Percentiles rank a stretch among this genome's conserved stretches.
Conservation (phyloP, 2,888 invertebrate genomes). For the Philaethria dido region DNA sequence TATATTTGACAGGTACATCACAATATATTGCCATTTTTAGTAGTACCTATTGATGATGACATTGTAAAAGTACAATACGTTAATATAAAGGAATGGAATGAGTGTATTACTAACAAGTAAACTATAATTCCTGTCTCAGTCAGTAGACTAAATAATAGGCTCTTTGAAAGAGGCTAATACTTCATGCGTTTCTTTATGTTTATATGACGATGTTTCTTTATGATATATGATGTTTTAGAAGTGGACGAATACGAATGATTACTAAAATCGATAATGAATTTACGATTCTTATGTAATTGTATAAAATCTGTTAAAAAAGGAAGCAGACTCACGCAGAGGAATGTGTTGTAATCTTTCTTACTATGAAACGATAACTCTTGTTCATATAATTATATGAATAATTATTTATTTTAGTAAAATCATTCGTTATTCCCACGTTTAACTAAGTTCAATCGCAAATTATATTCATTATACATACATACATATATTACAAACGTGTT, state of each 20-base stretch:
- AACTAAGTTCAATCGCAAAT: not conserved
- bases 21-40: not conserved
- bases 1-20: not conserved
- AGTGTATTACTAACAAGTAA: not conserved
- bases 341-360: not conserved
- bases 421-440: not conserved
- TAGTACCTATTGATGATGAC: not conserved
- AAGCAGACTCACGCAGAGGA: not conserved
- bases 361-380: not conserved
- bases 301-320: not conserved
- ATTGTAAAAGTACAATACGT: not conserved
- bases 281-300: not conserved
- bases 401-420: constrained; percentile 16
- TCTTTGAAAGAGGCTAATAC: too few relatives aligned
- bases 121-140: too few relatives aligned
- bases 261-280: not conserved
- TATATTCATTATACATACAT: not conserved
- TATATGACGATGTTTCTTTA: too few relatives aligned
- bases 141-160: too few relatives aligned
- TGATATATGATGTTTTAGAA: not conserved
- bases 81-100: not conserved
- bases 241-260: not conserved
- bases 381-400: not conserved
- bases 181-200: not conserved
- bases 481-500: not conserved